Evolutionary conservation across 2,888 invertebrate species (phyloP).

Genomic region (Drosophila histrio): DNA sequence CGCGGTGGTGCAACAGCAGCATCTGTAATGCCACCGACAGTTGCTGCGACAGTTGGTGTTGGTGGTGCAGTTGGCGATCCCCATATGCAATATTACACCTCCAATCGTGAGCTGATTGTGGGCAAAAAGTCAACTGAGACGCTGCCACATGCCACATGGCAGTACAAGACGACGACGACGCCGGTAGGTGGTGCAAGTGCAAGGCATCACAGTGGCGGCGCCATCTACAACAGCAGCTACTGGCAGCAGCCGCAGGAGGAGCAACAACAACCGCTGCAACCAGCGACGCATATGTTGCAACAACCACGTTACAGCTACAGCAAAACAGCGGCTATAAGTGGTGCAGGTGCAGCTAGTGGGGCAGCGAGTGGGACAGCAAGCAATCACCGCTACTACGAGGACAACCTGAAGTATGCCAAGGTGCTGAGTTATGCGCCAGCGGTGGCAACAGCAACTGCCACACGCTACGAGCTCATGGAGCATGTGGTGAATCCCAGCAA

Average conservation of each 20-base stretch:
- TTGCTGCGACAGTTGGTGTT: conserved; percentile 39
- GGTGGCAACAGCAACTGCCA: conserved; percentile 28
- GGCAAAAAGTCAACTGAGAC: conserved; percentile 54
- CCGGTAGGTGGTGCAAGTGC: neutral
- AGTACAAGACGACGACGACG: conserved; percentile 56
- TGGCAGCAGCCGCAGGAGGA: conserved; percentile 56
- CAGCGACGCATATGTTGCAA: conserved; percentile 12
- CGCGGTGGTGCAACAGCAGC: conserved; percentile 37
- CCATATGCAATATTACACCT: conserved; percentile 69
- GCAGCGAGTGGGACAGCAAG: neutral
- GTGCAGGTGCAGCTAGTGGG: neutral
- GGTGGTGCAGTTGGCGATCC: conserved; percentile 51
- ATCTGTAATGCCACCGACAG: conserved; percentile 48
- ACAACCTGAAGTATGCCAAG: conserved; percentile 57
- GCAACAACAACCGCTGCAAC: conserved; percentile 20
- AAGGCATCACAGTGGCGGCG: conserved; percentile 11
- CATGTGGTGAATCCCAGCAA: conserved; percentile 80
- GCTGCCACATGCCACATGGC: conserved; percentile 44
- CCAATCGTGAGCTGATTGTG: conserved; percentile 59
- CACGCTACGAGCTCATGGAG: conserved; percentile 56
- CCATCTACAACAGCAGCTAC: conserved; percentile 37
- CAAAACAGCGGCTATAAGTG: conserved; percentile 19
- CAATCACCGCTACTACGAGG: conserved; percentile 55
- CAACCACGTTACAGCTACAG: conserved; percentile 32
- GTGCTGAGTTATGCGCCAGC: conserved; percentile 35